phyloP scores from a whole-genome alignment of 2,113 vertebrate genomes.

The Podocnemis expansa region DNA sequence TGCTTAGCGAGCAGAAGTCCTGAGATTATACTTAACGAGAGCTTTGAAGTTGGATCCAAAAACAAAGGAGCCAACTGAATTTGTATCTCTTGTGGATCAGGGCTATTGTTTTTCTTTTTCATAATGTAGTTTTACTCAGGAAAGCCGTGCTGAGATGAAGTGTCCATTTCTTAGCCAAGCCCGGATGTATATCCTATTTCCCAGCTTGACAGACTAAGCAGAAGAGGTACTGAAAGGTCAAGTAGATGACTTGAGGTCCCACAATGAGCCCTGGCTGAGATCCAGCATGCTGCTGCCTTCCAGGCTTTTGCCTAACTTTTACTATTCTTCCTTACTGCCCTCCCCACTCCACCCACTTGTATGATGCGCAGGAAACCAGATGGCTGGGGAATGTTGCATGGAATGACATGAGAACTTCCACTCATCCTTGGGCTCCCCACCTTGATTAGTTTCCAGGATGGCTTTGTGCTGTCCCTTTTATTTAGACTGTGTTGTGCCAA shows the following conservation, averaged over 20 bases:
- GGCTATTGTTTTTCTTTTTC: not conserved
- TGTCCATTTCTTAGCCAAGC: not conserved
- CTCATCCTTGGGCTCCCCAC: not conserved
- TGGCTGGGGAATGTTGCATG: not conserved
- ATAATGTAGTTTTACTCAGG: not conserved
- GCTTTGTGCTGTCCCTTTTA: not conserved
- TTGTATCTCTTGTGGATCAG: not conserved
- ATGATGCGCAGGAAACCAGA: not conserved
- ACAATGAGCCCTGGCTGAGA: not conserved
- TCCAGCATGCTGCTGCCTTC: not conserved
- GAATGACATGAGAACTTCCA: not conserved
- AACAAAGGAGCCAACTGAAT: not conserved
- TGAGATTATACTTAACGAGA: not conserved
- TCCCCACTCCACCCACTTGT: not conserved
- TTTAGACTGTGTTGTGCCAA: not conserved
- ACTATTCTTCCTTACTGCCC: not conserved
- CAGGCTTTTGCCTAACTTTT: not conserved
- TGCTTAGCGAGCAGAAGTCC: not conserved
- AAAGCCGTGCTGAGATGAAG: not conserved
- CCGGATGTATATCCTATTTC: constrained; percentile 19
- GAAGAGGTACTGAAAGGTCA: not conserved
- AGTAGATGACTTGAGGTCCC: not conserved
- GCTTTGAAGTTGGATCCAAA: constrained; percentile 1
- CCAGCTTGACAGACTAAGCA: not conserved
- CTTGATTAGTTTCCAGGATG: not conserved